These are phyloP conservation scores for Nycticebus coucang DNA, from an alignment of 2,113 vertebrate species.

Conservation along the genomic window DNA sequence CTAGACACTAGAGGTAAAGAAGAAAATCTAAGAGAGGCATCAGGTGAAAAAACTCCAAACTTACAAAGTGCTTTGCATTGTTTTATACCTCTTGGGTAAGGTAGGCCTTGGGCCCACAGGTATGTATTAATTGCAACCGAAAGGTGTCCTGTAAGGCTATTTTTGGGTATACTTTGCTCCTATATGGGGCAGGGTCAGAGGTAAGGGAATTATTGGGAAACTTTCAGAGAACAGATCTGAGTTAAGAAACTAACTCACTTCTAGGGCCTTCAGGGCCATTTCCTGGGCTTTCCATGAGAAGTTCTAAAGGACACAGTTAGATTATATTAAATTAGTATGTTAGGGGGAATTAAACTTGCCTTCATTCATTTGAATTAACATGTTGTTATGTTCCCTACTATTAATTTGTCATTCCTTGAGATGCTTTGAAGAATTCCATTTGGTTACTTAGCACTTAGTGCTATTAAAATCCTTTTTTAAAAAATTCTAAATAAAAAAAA, in stretches of 20 bases:
- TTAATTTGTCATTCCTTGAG: constrained; percentile 30
- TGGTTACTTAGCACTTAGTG: constrained; percentile 33
- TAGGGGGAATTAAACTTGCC: constrained; percentile 14
- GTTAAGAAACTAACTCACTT: constrained; percentile 49
- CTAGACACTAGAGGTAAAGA: background rate
- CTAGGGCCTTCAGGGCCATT: background rate
- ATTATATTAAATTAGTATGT: constrained; percentile 22
- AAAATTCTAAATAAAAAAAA: constrained; percentile 8
- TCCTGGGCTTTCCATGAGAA: constrained; percentile 42
- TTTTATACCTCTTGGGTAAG: constrained; percentile 3
- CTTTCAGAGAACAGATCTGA: constrained; percentile 40
- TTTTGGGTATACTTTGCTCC: background rate
- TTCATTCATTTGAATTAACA: constrained; percentile 55
- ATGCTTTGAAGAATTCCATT: constrained; percentile 43
- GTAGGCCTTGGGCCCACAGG: background rate
- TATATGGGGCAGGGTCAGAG: background rate
- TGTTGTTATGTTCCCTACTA: constrained; percentile 20
- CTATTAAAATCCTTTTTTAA: constrained; percentile 34
- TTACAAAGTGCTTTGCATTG: background rate
- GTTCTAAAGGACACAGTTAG: background rate
- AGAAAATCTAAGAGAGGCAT: constrained; percentile 31
- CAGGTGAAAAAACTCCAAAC: constrained; percentile 13
- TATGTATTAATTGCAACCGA: constrained; percentile 17
- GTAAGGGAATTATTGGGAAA: constrained; percentile 1
- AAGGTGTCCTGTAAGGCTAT: constrained; percentile 17